Base-by-base conservation (phyloP, 35 echinoderm and acorn worm genomes). In the Diadema setosum region DNA sequence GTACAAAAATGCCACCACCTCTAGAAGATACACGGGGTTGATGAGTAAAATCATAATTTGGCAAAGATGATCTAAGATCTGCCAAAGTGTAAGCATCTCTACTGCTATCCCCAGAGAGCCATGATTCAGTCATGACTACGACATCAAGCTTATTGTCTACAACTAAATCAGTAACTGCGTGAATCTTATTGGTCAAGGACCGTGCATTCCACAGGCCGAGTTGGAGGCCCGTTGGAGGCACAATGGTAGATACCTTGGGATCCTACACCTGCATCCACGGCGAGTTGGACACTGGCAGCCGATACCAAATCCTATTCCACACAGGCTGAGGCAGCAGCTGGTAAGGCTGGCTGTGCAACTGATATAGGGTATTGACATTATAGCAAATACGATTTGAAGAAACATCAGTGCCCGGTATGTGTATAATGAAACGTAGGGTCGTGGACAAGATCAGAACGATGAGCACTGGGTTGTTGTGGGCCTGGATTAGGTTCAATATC, bases 171-270 rank as follows among this genome's bases (percentile, higher is more conserved):
- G 67, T 74, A 74, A 35, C 67, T 74, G 67, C 67, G 32, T 76
- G 70, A 41, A 20, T 76, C 42, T 76, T 76, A 76, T 76, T 76
- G 70, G 70, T 39, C 70, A 76, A 76, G 70, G 70, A 76, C 33
- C 70, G 70, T 76, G 70, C 35, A 40, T 76, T 76, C 70, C 70
- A 76, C 8, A 39, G n/a, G 70, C 70, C 70, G 42, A 76, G 37
- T 76, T 76, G 6, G 70, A 39, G 70, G 25, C 70, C 70, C 36
- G 70, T 42, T 18, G 70, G 21, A 39, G 37, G 70, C 70, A 75
- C 70, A 34, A 26, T 65, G 70, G 21, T 2, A 39, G 32, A 5
- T 31, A 75, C 70, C 70, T 75, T 75, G 70, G 36, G 70, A 75
- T 20, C 70, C 33, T 75, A 39, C 70, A 39, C 70, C 39, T 75